Evolutionary conservation across 1,140 invertebrate genomes (phyloP), one percentile per base, ranked within the genome.

Genomic region (Drosophila lini): DNA sequence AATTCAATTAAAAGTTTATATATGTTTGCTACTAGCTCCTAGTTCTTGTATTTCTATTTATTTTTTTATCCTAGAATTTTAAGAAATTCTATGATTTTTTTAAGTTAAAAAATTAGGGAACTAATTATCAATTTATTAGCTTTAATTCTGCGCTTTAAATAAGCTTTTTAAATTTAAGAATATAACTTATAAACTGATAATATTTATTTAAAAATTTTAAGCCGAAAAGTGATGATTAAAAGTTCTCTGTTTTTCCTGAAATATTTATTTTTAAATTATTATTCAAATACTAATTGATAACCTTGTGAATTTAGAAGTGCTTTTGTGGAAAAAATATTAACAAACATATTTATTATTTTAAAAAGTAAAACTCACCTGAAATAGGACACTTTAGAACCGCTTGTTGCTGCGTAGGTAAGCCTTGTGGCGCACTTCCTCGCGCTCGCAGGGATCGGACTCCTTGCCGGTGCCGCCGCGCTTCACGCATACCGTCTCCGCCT

Each of bases 351-450:
- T 15, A 3, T 1, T 9, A 8, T 15, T 47, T 15, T 4, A 15
- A 15, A 47, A 25, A 25, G 1, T 0, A 15, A 22, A 9, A 65
- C 63, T 53, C 70, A 73, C 25, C 34, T 57, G 13, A 10, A 22
- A 1, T 15, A 13, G 15, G 9, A 16, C 16, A 6, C 50, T 32
- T 93, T 93, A 95, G 90, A 95, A 97, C 42, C 94, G 92, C 78
- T 94, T 92, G 91, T 97, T 97, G 83, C 97, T 94, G 59, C 95
- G 94, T 13, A 98, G 91, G 78, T 95, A 94, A 0, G 97, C 97
- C 84, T 95, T 95, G 74, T 97, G 96, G 62, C 94, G 94, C 79
- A 94, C 94, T 38, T 94, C 94, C 62, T 94, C 93, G 63, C 94
- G 94, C 13, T 95, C 91, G 85, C 98, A 98, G 7, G 55, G 59